Evolutionary conservation across 1,140 invertebrate species (phyloP).

Genomic region (Meloidogyne hapla): DNA sequence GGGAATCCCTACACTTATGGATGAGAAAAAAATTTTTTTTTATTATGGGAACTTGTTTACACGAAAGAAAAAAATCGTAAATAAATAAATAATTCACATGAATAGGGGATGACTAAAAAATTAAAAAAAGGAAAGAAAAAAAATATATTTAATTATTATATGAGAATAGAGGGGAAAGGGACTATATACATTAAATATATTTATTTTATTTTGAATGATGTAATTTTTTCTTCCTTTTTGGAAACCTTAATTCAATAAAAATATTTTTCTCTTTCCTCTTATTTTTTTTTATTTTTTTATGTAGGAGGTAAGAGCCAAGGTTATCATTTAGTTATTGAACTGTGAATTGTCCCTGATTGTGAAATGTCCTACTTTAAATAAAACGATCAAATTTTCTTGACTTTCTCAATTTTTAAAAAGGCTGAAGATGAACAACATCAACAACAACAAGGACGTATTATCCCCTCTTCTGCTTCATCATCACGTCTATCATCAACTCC

Average conservation of each 20-base stretch:
- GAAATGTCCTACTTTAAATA: no score
- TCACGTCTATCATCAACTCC: constrained; percentile 12
- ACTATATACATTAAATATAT: not conserved
- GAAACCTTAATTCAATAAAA: no score
- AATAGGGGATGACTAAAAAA: not conserved
- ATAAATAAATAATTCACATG: constrained; percentile 2
- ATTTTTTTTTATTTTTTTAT: no score
- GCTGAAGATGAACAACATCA: constrained; percentile 16
- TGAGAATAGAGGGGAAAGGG: not conserved
- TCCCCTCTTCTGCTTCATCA: not conserved
- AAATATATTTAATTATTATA: not conserved
- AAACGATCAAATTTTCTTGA: no score
- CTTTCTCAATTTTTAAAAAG: not conserved
- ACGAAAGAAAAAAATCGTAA: not conserved
- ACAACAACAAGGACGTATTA: constrained; percentile 1
- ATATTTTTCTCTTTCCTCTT: no score
- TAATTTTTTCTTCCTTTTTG: not conserved
- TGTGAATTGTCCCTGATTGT: not conserved
- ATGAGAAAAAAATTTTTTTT: constrained; percentile 1
- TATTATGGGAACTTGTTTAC: not conserved
- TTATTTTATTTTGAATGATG: not conserved
- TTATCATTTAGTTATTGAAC: not conserved
- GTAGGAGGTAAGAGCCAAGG: no score
- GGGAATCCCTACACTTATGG: not conserved
- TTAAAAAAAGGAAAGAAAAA: not conserved